Evolutionary conservation across 2,113 vertebrate species (phyloP), one percentile per base, ranked within the genome.

Genomic region (Struthidea cinerea): DNA sequence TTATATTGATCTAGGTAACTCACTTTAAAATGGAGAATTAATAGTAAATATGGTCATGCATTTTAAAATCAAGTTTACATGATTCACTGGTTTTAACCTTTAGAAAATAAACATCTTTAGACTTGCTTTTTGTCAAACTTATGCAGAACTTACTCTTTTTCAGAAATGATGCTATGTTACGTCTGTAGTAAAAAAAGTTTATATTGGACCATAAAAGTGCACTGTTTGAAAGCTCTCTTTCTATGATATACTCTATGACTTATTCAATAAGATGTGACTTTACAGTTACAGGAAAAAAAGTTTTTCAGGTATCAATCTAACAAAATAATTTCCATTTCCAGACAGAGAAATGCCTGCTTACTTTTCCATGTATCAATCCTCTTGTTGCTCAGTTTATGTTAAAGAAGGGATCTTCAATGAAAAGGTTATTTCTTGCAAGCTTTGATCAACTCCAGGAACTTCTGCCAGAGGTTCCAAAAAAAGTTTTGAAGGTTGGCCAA

Each of bases 331-430:
- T 86, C 63, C 5, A 86, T 96, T 96, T 91, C 14, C 93, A 99
- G 99, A 98, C 98, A 88, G 99, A 99, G 96, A 94, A 94, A 75
- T 96, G 90, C 92, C 96, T 99, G 76, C 96, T 98, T 78, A 86
- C 96, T 80, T 99, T 99, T 96, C 99, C 99, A 9, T 98, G 98
- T 95, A 93, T 99, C 74, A 99, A 98, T 94, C 98, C 99, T 73
- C 90, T 99, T 89, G 98, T 99, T 74, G 98, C 98, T 94, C 99
- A 99, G 94, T 95, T 98, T 19, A 99, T 99, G 98, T 89, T 99
- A 92, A 98, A 86, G 77, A 98, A 98, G 96, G 97, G 88, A 20
- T 97, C 97, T 14, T 98, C 98, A 6, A 35, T 99, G 91, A 96
- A 96, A n/a, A 98, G 97, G 96, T 97, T 99, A 50, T 97, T 99